phyloP scores from a whole-genome alignment of 2,888 invertebrate genomes.

The Pandemis heparana region DNA sequence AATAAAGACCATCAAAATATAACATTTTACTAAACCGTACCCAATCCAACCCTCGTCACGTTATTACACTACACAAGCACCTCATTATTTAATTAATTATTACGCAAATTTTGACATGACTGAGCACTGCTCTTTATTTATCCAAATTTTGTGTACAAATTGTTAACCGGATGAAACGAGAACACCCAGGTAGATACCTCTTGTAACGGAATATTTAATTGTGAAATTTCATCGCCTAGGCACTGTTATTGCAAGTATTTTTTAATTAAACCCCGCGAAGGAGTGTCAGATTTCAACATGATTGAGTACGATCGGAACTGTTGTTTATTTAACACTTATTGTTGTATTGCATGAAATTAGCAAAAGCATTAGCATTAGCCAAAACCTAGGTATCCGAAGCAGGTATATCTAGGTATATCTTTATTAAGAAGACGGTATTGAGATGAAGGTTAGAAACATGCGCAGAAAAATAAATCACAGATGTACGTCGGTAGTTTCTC shows the following conservation, averaged over 20 bases:
- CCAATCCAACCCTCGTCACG: constrained; percentile 19
- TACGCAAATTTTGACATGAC: constrained; percentile 5
- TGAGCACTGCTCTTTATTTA: constrained; percentile 15
- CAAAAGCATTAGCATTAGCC: too few relatives aligned
- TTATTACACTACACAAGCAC: constrained; percentile 11
- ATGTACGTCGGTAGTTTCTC: background rate
- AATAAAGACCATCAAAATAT: background rate
- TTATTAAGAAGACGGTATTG: background rate
- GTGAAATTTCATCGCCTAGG: constrained; percentile 1
- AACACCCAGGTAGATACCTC: background rate
- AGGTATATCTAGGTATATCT: too few relatives aligned
- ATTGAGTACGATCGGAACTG: background rate
- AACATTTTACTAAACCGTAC: constrained; percentile 5
- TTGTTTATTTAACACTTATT: background rate
- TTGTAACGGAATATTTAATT: constrained; percentile 12
- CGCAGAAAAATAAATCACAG: background rate
- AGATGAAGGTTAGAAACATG: background rate
- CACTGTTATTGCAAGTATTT: background rate
- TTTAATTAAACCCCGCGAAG: background rate
- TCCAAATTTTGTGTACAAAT: constrained; percentile 15
- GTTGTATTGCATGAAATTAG: too few relatives aligned
- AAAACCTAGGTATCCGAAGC: too few relatives aligned
- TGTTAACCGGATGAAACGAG: constrained; percentile 11
- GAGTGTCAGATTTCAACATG: background rate
- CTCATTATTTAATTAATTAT: constrained; percentile 22